Conservation (phyloP, 64 coral and sea anemone species). For the Trachythela sp. region DNA sequence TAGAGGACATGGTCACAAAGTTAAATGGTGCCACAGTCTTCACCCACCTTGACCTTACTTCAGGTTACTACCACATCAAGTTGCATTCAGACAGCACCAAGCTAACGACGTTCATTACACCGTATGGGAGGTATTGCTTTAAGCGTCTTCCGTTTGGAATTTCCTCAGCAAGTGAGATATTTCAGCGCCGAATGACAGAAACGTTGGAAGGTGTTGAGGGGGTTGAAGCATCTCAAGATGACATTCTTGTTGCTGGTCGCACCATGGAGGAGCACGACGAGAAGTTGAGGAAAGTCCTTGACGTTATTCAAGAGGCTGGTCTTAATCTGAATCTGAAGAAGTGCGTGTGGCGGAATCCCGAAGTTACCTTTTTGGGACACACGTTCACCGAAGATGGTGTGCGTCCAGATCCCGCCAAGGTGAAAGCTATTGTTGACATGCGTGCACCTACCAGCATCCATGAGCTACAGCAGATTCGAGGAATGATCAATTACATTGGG, state of each 20-base stretch:
- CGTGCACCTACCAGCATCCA: too few species aligned
- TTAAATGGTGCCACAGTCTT: not conserved
- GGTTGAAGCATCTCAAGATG: too few species aligned
- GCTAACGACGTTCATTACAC: constrained; percentile 28
- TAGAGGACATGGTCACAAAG: constrained; percentile 20
- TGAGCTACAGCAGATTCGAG: too few species aligned
- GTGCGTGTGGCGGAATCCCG: not conserved
- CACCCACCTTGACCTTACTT: not conserved
- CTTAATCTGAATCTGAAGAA: too few species aligned
- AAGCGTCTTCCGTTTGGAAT: not conserved
- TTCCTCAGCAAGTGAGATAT: not conserved
- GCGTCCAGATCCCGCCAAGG: not conserved
- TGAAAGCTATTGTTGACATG: too few species aligned
- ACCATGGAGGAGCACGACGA: too few species aligned
- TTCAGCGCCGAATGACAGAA: not conserved
- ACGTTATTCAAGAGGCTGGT: too few species aligned
- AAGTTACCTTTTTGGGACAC: not conserved
- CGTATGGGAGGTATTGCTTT: constrained; percentile 17
- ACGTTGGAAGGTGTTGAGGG: too few species aligned
- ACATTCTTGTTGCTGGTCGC: too few species aligned
- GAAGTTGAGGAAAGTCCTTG: too few species aligned
- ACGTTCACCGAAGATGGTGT: not conserved
- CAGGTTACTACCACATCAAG: not conserved
- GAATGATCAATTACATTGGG: too few species aligned
- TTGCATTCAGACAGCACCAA: not conserved